Conservation (phyloP, 53 echinoderm and acorn worm genomes). For the Crossaster papposus region DNA sequence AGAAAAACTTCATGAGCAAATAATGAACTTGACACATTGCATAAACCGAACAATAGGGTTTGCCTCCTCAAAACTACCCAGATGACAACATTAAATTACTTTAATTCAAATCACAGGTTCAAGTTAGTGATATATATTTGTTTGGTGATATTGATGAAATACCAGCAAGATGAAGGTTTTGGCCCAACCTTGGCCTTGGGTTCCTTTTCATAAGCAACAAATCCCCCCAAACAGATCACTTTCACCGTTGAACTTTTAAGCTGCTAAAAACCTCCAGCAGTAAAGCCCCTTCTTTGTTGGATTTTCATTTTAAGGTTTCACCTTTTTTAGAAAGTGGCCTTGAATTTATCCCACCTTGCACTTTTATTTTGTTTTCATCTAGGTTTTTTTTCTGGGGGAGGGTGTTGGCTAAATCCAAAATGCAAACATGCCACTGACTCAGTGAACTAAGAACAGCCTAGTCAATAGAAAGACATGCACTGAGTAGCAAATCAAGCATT, state of each 20-base stretch:
- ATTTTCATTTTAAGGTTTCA: background rate
- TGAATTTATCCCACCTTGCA: background rate
- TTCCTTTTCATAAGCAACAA: background rate
- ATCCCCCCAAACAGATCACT: background rate
- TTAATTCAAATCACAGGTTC: background rate
- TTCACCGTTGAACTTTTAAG: background rate
- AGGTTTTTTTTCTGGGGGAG: background rate
- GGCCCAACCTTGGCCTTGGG: background rate
- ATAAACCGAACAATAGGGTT: no score
- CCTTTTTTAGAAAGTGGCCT: background rate
- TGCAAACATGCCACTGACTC: constrained; percentile 41
- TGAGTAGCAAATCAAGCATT: background rate
- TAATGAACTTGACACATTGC: no score
- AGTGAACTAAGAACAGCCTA: background rate
- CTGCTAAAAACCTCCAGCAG: background rate
- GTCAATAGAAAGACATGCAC: background rate
- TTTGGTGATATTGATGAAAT: background rate
- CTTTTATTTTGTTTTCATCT: constrained; percentile 14
- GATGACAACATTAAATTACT: background rate
- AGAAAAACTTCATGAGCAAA: no score
- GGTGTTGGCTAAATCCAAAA: constrained; percentile 22
- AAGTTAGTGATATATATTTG: background rate
- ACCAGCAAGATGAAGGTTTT: background rate
- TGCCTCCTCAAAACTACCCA: no score
- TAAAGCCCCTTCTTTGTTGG: constrained; percentile 5